Base-by-base conservation (phyloP, 2,888 invertebrate species). In the Drosophila mulleri region DNA sequence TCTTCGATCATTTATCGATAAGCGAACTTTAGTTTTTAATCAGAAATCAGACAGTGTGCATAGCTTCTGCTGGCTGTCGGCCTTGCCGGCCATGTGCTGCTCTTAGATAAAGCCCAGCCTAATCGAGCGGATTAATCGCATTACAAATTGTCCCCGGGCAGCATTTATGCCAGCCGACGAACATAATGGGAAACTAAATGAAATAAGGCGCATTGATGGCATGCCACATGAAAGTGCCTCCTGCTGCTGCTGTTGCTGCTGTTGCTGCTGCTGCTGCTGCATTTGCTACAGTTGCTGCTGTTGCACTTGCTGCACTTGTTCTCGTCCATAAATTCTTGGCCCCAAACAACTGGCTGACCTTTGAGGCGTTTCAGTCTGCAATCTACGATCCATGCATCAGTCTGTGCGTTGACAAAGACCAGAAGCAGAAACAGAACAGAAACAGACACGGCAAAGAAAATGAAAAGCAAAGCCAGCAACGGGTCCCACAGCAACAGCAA, bases 81-180 rank as follows among this genome's bases (percentile, higher is more conserved):
- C 67, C 67, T 56, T 65, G 67, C 47, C 44, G 62, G 35, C 42
- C 67, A 67, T 67, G 45, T 45, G 69, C 56, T 41, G 39, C 14
- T 29, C 44, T 44, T 29, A 42, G 66, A 63, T 48, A 61, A 73
- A 75, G 80, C 69, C 72, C 47, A 80, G 83, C 75, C 86, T 78
- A 90, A 90, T 90, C 80, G 80, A 70, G 68, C 67, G 75, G 70
- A 77, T 81, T 89, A 90, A 86, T 83, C 90, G 86, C 75, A 80
- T 90, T 85, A 83, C 88, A 89, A 89, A 82, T 88, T 85, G 90
- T 88, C 71, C 75, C 68, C 61, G 58, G 63, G 67, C 77, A 50
- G 68, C 68, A 67, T 64, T 73, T 77, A 78, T 88, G 70, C 72
- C 86, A 85, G 82, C 67, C 35, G 23, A 42, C 35, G 61, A 50